Base-by-base conservation (phyloP, 2,888 invertebrate genomes). In the Stramonita haemastoma region DNA sequence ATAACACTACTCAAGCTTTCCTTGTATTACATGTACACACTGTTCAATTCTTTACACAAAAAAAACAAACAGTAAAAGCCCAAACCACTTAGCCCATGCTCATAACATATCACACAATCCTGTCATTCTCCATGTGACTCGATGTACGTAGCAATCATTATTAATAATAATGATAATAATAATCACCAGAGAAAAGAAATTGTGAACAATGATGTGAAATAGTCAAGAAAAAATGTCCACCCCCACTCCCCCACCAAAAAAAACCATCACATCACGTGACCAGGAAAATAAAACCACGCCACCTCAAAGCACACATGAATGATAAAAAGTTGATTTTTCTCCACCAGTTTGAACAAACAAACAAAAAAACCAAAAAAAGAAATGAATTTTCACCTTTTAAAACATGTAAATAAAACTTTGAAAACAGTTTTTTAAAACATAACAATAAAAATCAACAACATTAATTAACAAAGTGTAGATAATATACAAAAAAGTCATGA, bases 1-100 rank as follows among this genome's bases (percentile, higher is more conserved):
- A 79, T 32, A 8, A 22, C 13, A 46, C 32, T 32, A 32, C 22
- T 26, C 81, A 6, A 46, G 22, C 81, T 29, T 83, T 66, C 26
- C 81, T 81, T 83, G 81, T 46, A 11, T 11, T 83, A 83, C 81
- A 79, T 79, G 32, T 77, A 77, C 77, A 77, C 77, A 79, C 77
- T 46, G 4, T 46, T 46, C 46, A 46, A 46, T 2, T 46, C 46
- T 46, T 46, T 46, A 8, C 46, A 46, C 46, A 46, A 46, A 46
- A 46, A 46, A 46, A 46, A 46, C 4, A 46, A 8, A 46, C 4
- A 46, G 46, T 5, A 46, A 46, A 46, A 46, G 46, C 46, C 46
- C 2, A 66, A 66, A 66, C 19, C 17, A 66, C 66, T 22, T 66
- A 22, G 66, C 26, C 22, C 81, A n/a, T 36, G 26, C 46, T 83